Percentiles rank a stretch among this genome's conserved stretches.
Conservation (phyloP, 2,797 vertebrate species). For the Sebastes steindachneri region DNA sequence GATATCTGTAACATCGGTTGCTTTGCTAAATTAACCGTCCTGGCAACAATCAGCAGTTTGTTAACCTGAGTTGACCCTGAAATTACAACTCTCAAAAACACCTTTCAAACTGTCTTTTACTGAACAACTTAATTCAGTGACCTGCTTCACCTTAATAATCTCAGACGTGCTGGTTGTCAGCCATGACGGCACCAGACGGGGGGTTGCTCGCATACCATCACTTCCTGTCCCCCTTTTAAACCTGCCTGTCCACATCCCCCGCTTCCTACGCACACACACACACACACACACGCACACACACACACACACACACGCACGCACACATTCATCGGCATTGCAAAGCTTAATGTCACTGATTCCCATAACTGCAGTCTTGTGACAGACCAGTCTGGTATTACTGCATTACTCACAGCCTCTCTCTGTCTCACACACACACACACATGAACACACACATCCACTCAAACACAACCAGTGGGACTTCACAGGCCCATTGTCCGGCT, state of each 20-base stretch:
- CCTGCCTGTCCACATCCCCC: conserved; percentile 28
- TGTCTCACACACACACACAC: background rate
- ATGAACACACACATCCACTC: background rate
- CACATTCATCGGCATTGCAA: conserved; percentile 27
- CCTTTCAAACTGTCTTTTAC: background rate
- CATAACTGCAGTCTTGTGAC: conserved; percentile 75
- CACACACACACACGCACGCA: conserved; percentile 21
- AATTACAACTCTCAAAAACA: background rate
- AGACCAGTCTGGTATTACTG: conserved; percentile 54
- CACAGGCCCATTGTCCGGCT: conserved; percentile 48
- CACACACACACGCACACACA: conserved; percentile 25
- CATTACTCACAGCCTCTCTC: conserved; percentile 52
- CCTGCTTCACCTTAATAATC: background rate
- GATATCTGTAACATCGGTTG: background rate
- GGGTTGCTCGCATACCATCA: conserved; percentile 17
- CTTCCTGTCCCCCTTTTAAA: conserved; percentile 47
- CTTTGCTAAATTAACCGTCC: background rate
- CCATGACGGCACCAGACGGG: background rate
- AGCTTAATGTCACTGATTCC: conserved; percentile 62
- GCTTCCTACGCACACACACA: background rate
- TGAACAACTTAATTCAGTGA: background rate
- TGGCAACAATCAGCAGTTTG: background rate
- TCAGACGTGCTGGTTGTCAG: background rate
- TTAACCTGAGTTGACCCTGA: background rate
- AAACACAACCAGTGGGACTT: conserved; percentile 9